Evolutionary conservation across 2,888 invertebrate species (phyloP).

Genomic region (Dasypogon diadema): DNA sequence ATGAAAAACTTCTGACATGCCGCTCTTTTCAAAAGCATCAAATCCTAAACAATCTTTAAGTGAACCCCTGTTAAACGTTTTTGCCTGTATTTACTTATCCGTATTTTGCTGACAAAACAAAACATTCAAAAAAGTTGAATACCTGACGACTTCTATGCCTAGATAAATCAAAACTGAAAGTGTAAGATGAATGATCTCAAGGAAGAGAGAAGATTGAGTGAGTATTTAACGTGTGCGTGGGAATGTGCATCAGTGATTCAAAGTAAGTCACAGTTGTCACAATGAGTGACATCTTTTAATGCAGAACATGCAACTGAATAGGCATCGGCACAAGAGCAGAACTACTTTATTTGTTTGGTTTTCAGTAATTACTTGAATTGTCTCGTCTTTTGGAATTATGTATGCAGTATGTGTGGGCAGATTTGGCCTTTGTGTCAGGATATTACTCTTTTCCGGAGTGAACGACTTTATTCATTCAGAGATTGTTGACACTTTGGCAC

Average conservation of each 20-base stretch:
- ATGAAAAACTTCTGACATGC: conserved; percentile 31
- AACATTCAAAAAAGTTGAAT: neutral
- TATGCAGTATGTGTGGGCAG: neutral
- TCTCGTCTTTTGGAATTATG: neutral
- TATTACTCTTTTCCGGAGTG: neutral
- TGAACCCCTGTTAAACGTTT: neutral
- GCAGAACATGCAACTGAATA: neutral
- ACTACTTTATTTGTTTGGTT: neutral
- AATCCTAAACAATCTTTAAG: neutral
- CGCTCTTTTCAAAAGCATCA: conserved; percentile 22
- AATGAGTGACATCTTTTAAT: neutral
- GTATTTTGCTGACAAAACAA: neutral
- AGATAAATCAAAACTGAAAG: conserved; percentile 28
- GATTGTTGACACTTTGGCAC: neutral
- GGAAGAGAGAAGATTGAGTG: conserved; percentile 23
- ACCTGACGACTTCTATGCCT: conserved; percentile 16
- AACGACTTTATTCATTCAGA: neutral
- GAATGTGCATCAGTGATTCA: conserved; percentile 5
- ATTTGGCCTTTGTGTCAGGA: neutral
- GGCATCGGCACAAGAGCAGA: neutral
- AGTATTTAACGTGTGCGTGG: conserved; percentile 13
- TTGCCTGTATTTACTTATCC: neutral
- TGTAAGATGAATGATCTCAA: conserved; percentile 10
- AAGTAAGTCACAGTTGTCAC: neutral
- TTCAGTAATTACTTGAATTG: neutral